These are phyloP conservation scores for Drosophila bipectinata DNA, from an alignment of 1,140 invertebrate genomes.

Conservation along the genomic window DNA sequence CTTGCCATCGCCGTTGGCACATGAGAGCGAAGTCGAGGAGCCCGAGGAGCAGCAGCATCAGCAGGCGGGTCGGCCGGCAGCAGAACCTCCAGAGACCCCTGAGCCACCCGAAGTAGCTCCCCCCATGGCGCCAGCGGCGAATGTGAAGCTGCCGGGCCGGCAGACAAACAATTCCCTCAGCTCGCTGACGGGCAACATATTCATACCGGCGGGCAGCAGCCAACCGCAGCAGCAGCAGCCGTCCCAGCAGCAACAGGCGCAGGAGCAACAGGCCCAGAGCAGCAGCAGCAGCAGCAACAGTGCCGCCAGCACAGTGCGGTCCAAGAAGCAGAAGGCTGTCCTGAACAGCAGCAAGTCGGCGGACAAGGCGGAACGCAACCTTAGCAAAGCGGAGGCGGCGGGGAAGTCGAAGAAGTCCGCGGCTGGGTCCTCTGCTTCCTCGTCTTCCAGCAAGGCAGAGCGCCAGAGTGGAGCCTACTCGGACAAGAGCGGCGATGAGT, in stretches of 20 bases:
- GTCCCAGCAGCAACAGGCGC: slow-evolving; percentile 23
- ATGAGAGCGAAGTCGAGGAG: slow-evolving; percentile 52
- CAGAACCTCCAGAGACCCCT: slow-evolving; percentile 21
- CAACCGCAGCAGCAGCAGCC: slow-evolving; percentile 29
- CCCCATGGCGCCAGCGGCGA: slow-evolving; percentile 80
- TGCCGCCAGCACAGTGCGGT: slow-evolving; percentile 43
- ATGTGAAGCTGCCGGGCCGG: slow-evolving; percentile 87
- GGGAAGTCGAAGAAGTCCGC: slow-evolving; percentile 56
- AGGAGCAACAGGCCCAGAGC: slow-evolving; percentile 28
- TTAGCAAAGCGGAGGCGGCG: slow-evolving; percentile 42
- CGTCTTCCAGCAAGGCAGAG: slow-evolving; percentile 71
- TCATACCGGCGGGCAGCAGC: slow-evolving; percentile 86
- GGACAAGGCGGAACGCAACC: slow-evolving; percentile 47
- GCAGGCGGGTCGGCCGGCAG: slow-evolving; percentile 9
- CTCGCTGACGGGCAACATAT: slow-evolving; percentile 91
- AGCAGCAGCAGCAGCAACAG: slow-evolving; percentile 35
- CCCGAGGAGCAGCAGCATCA: slow-evolving; percentile 29
- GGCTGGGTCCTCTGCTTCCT: slow-evolving; percentile 57
- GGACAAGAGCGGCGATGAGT: slow-evolving; percentile 81
- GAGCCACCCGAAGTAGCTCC: slow-evolving; percentile 28
- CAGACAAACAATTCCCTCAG: slow-evolving; percentile 95
- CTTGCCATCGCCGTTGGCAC: slow-evolving; percentile 63
- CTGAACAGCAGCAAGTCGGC: slow-evolving; percentile 30
- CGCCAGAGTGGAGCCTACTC: slow-evolving; percentile 66
- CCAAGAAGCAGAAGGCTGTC: slow-evolving; percentile 63